A percentile compares a stretch with the other conserved stretches of the same genome.
Evolutionary conservation across 2,797 vertebrate species (phyloP).

Genomic region (Psittacula derbiana): DNA sequence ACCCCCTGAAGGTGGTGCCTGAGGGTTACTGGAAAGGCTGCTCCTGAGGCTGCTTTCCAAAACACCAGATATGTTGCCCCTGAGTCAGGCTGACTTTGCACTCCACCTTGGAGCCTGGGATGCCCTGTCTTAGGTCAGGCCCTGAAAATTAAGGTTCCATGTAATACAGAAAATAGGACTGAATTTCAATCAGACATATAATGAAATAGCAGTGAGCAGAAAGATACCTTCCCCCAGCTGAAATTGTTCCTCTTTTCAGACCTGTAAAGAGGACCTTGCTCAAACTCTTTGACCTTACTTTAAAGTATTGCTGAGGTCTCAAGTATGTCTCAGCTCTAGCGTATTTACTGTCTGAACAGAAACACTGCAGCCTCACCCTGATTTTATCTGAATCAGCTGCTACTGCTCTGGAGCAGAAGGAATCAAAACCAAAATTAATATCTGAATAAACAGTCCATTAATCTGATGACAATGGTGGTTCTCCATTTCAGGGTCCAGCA

Average conservation of each 20-base stretch:
- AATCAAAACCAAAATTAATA: constrained; percentile 11
- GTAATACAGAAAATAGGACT: background rate
- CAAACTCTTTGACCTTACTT: background rate
- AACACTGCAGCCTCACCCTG: background rate
- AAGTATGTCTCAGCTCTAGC: background rate
- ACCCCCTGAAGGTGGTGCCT: background rate
- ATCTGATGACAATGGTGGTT: constrained; percentile 23
- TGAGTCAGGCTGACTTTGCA: background rate
- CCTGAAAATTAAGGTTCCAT: background rate
- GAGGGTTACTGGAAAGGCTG: background rate
- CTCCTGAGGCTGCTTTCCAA: background rate
- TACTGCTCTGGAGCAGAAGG: background rate
- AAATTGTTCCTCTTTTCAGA: background rate
- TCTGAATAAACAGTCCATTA: constrained; percentile 24
- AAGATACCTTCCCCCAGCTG: background rate
- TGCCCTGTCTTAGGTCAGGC: background rate
- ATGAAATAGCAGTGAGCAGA: background rate
- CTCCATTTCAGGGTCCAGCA: constrained; percentile 15
- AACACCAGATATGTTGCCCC: background rate
- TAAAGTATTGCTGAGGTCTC: background rate
- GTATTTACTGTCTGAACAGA: background rate
- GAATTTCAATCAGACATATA: background rate
- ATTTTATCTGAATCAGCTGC: constrained; percentile 1
- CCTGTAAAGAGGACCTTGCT: background rate
- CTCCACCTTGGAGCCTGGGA: background rate